Evolutionary conservation across 2,113 vertebrate genomes (phyloP), one percentile per base, ranked within the genome.

Genomic region (Spea multiplicata): DNA sequence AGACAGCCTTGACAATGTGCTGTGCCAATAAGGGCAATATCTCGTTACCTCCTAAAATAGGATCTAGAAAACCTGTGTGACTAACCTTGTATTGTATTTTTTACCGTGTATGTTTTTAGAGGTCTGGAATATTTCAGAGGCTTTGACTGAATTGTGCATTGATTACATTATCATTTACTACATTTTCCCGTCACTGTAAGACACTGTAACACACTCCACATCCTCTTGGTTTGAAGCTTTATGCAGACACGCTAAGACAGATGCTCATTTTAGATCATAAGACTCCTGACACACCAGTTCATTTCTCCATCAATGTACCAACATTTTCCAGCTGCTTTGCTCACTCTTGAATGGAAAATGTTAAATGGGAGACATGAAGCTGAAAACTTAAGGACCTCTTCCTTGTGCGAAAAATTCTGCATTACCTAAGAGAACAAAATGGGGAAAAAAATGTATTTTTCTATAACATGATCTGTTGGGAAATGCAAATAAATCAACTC

Each of bases 231-330:
- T 61, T 17, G n/a, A 13, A 59, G 65, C 64, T 80, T 68, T 68
- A 64, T 73, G 52, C 55, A 67, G 78, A 67, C 66, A 61, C 64
- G 0, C 9, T 5, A 4, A 74, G 82, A 59, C 76, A 84, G 78
- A 48, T 45, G 64, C 74, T 78, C 73, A 74, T 67, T 73, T 46
- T 50, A 47, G 44, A 79, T 78, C 49, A 3, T 74, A 77, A 80
- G 30, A 4, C 71, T n/a, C 17, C 0, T 0, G 71, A 59, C 66
- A 64, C 73, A n/a, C 0, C 66, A 59, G 72, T 44, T 50, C 80
- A 78, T 62, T 73, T 74, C 67, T 0, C 5, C 5, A 49, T 46
- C 2, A 46, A 8, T 64, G 9, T 53, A 66, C 9, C 14, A 7
- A 48, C 49, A 47, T 55, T 64, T 12, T 12, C 1, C 12, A 75